Evolutionary conservation across 2,113 vertebrate genomes (phyloP), one percentile per base, ranked within the genome.

Genomic region (Cygnus atratus): DNA sequence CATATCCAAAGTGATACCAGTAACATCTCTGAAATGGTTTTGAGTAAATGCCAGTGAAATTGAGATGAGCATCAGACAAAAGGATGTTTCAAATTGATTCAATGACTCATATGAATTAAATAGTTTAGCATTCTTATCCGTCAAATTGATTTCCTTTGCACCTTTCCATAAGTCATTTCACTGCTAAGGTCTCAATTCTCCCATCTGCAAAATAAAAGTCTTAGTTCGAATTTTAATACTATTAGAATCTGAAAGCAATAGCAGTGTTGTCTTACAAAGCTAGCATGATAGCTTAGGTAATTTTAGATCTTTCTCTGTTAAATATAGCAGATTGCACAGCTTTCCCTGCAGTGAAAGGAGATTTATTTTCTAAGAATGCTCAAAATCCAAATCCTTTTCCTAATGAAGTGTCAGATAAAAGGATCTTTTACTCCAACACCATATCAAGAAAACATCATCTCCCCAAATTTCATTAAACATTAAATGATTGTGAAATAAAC

Each of bases 401-500:
- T 92, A 93, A 75, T 62, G 57, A 95, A 77, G 22, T 52, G 57
- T 93, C 66, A 88, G 52, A 71, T 77, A 52, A 92, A 94, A 93
- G 80, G 35, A 84, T 61, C 58, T 79, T 84, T 79, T 70, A 46
- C 33, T 46, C 41, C 76, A 88, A 73, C 14, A 61, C 31, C 44
- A 29, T 22, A 63, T 52, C 41, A 70, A 91, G 74, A 83, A 70
- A 92, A 89, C 0, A 0, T n/a, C 3, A 29, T 52, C 28, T 84
- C 74, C 58, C 44, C 52, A 44, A 82, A 87, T 54, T 43, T 76
- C 74, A 88, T 88, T 90, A 88, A 92, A 63, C 18, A 78, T 92
- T 81, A 78, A 71, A 68, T 33, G 35, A 67, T 9, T 88, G 26
- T 35, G 57, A 90, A 94, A 88, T 54, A 92, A 81, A 54, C 43